A percentile compares a stretch with the other conserved stretches of the same genome.
phyloP scores from a whole-genome alignment of 2,888 invertebrate species.

The Andrena camellia region DNA sequence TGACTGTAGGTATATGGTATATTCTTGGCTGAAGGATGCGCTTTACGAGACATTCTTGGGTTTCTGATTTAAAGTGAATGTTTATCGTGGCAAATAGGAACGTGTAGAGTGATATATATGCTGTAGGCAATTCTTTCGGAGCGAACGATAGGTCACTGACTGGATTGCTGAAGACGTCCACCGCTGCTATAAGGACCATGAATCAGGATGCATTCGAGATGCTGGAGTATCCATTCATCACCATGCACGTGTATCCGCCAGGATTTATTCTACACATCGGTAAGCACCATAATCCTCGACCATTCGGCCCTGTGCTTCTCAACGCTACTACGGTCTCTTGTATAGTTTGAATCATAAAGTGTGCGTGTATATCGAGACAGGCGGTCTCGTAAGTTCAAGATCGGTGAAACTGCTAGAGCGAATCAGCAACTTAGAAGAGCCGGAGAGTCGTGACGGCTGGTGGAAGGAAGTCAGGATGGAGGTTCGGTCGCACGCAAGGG shows the following conservation, averaged over 20 bases:
- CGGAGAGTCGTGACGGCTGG: slow-evolving; percentile 97
- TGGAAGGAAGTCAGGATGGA: slow-evolving; percentile 99
- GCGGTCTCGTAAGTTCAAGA: slow-evolving; percentile 93
- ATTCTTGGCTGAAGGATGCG: slow-evolving; percentile 14
- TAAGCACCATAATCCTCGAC: slow-evolving; percentile 85
- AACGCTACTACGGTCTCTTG: not conserved
- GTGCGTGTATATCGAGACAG: slow-evolving; percentile 80
- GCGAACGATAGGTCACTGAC: slow-evolving; percentile 88
- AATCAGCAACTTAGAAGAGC: slow-evolving; percentile 94
- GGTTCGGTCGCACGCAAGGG: slow-evolving; percentile 96
- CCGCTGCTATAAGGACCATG: slow-evolving; percentile 88
- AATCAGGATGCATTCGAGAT: slow-evolving; percentile 94
- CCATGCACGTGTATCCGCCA: slow-evolving; percentile 95
- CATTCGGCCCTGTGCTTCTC: not conserved
- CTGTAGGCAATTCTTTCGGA: slow-evolving; percentile 91
- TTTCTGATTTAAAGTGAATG: not conserved
- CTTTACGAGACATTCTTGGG: slow-evolving; percentile 48
- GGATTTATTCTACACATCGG: slow-evolving; percentile 96
- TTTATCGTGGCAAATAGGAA: not conserved
- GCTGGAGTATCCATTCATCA: slow-evolving; percentile 98
- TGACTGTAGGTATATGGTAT: too few relatives aligned
- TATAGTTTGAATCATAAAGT: slow-evolving; percentile 13
- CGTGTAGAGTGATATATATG: not conserved
- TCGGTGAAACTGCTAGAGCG: slow-evolving; percentile 94
- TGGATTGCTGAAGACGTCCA: slow-evolving; percentile 86